Base-by-base conservation (phyloP, 2,797 vertebrate species). In the Liparis tanakae region DNA sequence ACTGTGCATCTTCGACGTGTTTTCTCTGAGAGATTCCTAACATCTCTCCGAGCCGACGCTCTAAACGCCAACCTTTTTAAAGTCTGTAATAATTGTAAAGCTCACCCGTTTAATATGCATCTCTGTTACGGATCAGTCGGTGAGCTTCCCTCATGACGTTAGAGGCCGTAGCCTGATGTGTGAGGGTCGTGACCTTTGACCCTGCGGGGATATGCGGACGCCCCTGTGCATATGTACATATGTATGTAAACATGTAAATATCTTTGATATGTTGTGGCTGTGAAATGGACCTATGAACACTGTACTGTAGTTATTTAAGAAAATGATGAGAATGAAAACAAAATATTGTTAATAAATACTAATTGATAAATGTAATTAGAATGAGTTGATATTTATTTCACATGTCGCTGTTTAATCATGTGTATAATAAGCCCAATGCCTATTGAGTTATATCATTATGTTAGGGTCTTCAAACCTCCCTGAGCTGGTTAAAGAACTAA, bases 201-300 rank as follows among this genome's bases (percentile, higher is more conserved):
- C 65, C 22, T 22, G 67, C 43, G 4, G 39, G 63, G 59, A 81
- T 70, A 67, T 79, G 68, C 80, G 72, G 25, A 78, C 7, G 72
- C 81, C 91, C 83, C 66, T 92, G 88, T 94, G 81, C 63, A 90
- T 86, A 88, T 91, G 85, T 92, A 92, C 81, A 90, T 93, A 88
- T 90, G 85, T 89, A 87, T 74, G 71, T 88, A 91, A 87, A 87
- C 54, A 59, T 92, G 89, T 93, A 92, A 88, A 93, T 91, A 90
- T 76, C 43, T 85, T 85, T 89, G 80, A 80, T 89, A 87, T 90
- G 2, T 86, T 87, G 88, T 90, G 83, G 70, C 66, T 83, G 81
- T 90, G 74, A 82, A 69, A 75, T 60, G 50, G 71, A 77, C 58
- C 14, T 22, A 13, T 88, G 78, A 85, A 80, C 74, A 83, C 83